Conservation (phyloP, 2,113 vertebrate species). For the Solea senegalensis region DNA sequence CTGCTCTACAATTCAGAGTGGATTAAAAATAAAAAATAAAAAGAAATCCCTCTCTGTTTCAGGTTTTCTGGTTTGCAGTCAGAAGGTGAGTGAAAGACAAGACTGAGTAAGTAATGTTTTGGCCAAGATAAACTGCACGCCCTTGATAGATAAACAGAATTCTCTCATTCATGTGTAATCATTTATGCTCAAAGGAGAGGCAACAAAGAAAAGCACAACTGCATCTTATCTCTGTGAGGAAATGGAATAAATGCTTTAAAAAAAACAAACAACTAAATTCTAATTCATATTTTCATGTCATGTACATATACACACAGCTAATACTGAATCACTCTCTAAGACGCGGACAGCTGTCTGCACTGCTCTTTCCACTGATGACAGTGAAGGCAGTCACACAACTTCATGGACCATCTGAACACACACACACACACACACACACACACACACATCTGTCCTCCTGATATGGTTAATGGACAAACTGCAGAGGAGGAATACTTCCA, state of each 20-base stretch:
- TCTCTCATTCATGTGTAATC: constrained; percentile 14
- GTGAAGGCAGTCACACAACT: constrained; percentile 20
- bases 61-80: constrained; percentile 8
- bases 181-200: neutral
- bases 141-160: constrained; percentile 42
- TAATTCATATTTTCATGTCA: too few species aligned
- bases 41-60: constrained; percentile 11
- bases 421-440: neutral
- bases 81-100: constrained; percentile 21
- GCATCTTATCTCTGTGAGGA: too few species aligned
- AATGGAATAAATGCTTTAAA: neutral
- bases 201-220: too few species aligned
- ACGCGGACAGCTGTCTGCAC: constrained; percentile 34
- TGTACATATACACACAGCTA: neutral
- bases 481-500: constrained; percentile 61
- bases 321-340: constrained; percentile 54
- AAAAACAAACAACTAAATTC: neutral
- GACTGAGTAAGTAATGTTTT: constrained; percentile 21
- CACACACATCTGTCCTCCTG: constrained; percentile 39
- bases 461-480: constrained; percentile 58
- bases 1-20: constrained; percentile 4
- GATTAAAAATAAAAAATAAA: constrained; percentile 1
- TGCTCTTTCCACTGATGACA: constrained; percentile 31
- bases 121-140: constrained; percentile 7
- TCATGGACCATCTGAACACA: constrained; percentile 21